Conservation (phyloP, 2,888 invertebrate species). For the Diabrotica balteata region DNA sequence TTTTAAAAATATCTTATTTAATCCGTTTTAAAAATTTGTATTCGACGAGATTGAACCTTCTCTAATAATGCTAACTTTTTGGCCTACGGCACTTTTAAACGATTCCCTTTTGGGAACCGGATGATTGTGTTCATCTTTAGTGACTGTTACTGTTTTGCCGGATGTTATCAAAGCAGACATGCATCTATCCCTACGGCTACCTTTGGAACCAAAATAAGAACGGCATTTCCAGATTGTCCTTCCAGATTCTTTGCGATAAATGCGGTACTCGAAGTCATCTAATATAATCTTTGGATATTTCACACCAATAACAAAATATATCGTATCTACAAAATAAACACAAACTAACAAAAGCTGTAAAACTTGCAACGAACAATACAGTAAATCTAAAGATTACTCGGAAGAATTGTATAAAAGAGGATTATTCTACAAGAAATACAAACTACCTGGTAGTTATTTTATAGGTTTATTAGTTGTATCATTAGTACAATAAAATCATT, state of each 20-base stretch:
- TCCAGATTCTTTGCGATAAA: slow-evolving; percentile 43
- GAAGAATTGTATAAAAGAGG: too few species aligned
- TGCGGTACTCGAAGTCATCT: slow-evolving; percentile 45
- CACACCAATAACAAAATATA: slow-evolving; percentile 47
- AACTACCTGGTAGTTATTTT: too few species aligned
- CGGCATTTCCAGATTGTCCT: slow-evolving; percentile 49
- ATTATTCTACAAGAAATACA: too few species aligned
- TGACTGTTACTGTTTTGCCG: slow-evolving; percentile 45
- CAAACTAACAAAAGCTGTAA: not conserved
- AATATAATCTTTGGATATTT: slow-evolving; percentile 50
- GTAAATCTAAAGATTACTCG: too few species aligned
- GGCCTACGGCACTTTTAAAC: slow-evolving; percentile 22
- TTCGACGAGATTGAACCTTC: not conserved
- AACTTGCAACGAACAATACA: too few species aligned
- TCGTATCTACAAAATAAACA: slow-evolving; percentile 34
- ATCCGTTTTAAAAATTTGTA: too few species aligned
- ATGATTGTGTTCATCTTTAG: slow-evolving; percentile 45
- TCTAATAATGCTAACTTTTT: slow-evolving; percentile 33
- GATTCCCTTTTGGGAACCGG: slow-evolving; percentile 21
- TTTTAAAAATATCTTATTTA: too few species aligned
- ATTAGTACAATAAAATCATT: too few species aligned
- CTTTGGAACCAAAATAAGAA: slow-evolving; percentile 46
- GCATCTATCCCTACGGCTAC: slow-evolving; percentile 38
- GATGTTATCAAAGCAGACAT: slow-evolving; percentile 46
- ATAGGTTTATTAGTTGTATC: too few species aligned